A percentile compares a stretch with the other conserved stretches of the same genome.
Conservation (phyloP, 1,140 invertebrate genomes). For the Drosophila subobscura region DNA sequence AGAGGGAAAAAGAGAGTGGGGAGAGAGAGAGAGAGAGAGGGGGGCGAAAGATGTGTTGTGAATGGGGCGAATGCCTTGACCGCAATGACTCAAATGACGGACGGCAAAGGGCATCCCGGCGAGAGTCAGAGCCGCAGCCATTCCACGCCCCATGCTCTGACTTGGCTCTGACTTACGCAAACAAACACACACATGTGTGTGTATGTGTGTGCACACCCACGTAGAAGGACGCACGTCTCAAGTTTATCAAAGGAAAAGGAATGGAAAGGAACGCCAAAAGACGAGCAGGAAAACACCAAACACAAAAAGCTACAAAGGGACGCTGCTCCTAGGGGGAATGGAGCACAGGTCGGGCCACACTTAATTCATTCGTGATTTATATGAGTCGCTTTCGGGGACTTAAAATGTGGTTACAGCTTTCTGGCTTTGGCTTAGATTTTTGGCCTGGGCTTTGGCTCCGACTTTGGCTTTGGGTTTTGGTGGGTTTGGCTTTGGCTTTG, state of each 20-base stretch:
- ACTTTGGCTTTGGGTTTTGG: conserved; percentile 17
- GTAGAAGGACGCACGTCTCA: conserved; percentile 71
- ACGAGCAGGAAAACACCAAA: conserved; percentile 19
- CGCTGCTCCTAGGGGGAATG: conserved; percentile 24
- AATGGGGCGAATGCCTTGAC: conserved; percentile 54
- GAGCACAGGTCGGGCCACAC: conserved; percentile 62
- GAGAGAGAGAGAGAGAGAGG: background rate
- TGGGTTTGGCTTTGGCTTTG: conserved; percentile 14
- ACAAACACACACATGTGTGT: conserved; percentile 41
- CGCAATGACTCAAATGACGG: conserved; percentile 76
- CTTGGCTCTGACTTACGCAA: conserved; percentile 69
- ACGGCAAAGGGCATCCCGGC: conserved; percentile 42
- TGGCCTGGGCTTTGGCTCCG: conserved; percentile 8
- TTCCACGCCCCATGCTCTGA: conserved; percentile 35
- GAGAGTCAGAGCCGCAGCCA: conserved; percentile 15
- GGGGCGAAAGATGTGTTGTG: background rate
- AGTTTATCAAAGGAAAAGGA: conserved; percentile 73
- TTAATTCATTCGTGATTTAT: conserved; percentile 82
- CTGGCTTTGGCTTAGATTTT: conserved; percentile 41
- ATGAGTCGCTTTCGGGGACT: conserved; percentile 72
- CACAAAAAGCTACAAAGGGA: conserved; percentile 37
- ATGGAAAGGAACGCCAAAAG: conserved; percentile 29
- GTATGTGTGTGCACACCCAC: conserved; percentile 10
- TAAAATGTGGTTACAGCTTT: conserved; percentile 70
- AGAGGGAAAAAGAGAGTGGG: background rate